Evolutionary conservation across 30 jellyfish, hydroid and myxozoan species (phyloP).

Genomic region (Nemopilema nomurai): DNA sequence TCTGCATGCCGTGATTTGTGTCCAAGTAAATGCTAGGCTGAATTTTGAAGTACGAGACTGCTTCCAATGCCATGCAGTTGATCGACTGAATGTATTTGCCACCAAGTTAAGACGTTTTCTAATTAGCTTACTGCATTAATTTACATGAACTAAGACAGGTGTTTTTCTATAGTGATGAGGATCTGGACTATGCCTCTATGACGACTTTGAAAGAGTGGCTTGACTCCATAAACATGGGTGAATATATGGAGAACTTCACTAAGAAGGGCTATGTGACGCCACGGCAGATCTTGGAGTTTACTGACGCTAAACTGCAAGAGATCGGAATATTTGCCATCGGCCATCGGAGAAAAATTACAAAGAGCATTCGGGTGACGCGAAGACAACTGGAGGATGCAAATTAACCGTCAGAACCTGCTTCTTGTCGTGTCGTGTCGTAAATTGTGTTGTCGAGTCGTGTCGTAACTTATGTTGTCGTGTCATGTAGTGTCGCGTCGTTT

Average conservation of each 20-base stretch:
- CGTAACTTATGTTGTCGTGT: too few species aligned
- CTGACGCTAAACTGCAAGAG: slow-evolving; percentile 64
- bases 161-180: slow-evolving; percentile 83
- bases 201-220: slow-evolving; percentile 80
- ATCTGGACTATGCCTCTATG: slow-evolving; percentile 86
- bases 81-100: too few species aligned
- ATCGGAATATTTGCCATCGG: slow-evolving; percentile 81
- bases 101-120: too few species aligned
- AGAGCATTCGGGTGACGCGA: slow-evolving; percentile 75
- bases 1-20: too few species aligned
- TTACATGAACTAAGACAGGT: too few species aligned
- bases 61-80: too few species aligned
- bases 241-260: slow-evolving; percentile 59
- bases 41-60: too few species aligned
- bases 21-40: too few species aligned
- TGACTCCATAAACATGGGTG: slow-evolving; percentile 90
- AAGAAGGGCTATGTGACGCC: slow-evolving; percentile 76
- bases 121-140: too few species aligned
- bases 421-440: too few species aligned
- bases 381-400: slow-evolving; percentile 46
- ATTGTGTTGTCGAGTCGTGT: too few species aligned
- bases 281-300: slow-evolving; percentile 62
- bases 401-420: not conserved
- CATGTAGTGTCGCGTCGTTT: too few species aligned
- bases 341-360: slow-evolving; percentile 78